These are phyloP conservation scores for Anoura caudifer DNA, from an alignment of 2,113 vertebrate genomes.

Conservation along the genomic window DNA sequence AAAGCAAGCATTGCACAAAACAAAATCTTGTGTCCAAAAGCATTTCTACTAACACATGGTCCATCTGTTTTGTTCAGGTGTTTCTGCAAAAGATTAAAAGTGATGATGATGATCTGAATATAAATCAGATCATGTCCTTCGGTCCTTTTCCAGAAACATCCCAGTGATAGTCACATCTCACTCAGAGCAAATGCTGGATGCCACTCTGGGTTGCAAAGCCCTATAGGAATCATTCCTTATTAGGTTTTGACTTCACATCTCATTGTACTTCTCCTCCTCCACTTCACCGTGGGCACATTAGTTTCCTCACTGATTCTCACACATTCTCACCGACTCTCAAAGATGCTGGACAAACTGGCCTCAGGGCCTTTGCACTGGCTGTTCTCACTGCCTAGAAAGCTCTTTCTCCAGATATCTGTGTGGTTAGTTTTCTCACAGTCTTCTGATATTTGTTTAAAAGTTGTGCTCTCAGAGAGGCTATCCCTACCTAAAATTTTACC, in stretches of 20 bases:
- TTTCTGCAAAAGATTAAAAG: neutral
- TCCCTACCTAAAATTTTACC: neutral
- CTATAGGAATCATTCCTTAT: neutral
- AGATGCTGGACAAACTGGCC: neutral
- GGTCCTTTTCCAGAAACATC: neutral
- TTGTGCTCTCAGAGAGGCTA: neutral
- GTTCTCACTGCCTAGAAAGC: neutral
- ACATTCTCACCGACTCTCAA: neutral
- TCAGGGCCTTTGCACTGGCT: neutral
- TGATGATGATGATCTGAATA: neutral
- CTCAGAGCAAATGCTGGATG: neutral
- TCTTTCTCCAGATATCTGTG: neutral
- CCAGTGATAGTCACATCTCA: neutral
- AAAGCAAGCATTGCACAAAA: neutral
- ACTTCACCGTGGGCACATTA: neutral
- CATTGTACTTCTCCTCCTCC: neutral
- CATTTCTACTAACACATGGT: neutral
- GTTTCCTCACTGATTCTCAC: neutral
- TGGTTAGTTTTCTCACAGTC: neutral
- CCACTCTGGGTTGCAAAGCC: neutral
- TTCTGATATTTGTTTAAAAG: neutral
- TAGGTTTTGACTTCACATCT: neutral
- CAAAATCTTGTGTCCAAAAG: neutral
- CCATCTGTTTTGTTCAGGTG: neutral
- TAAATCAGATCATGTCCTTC: neutral